Conservation (phyloP, 2,113 vertebrate species). For the Trematomus loennbergii region DNA sequence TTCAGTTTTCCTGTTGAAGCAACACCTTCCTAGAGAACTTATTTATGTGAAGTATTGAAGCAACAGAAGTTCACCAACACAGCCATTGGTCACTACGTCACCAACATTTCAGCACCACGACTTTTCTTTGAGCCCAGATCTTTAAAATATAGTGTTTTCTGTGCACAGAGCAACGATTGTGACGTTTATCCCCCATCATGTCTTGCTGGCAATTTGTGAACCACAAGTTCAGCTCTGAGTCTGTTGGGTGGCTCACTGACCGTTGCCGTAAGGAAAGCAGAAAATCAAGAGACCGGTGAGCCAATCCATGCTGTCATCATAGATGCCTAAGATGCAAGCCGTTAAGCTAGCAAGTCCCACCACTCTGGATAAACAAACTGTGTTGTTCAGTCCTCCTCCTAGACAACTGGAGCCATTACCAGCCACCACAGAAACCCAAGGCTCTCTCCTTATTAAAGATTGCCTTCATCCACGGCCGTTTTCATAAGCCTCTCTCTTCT, state of each 20-base stretch:
- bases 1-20: neutral
- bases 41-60: neutral
- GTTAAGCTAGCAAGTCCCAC: constrained; percentile 25
- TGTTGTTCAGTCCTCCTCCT: constrained; percentile 69
- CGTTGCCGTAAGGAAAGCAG: neutral
- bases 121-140: neutral
- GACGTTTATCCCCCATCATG: neutral
- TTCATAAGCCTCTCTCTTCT: constrained; percentile 68
- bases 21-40: neutral
- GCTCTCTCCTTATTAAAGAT: constrained; percentile 69
- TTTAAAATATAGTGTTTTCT: neutral
- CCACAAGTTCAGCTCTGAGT: constrained; percentile 3
- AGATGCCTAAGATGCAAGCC: constrained; percentile 29
- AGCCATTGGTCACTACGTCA: neutral
- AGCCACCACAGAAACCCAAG: constrained; percentile 76
- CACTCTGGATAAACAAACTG: constrained; percentile 71
- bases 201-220: neutral
- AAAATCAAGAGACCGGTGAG: constrained; percentile 13
- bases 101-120: neutral
- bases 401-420: constrained; percentile 80
- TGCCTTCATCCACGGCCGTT: constrained; percentile 61
- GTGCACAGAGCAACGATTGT: neutral
- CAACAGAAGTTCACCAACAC: neutral
- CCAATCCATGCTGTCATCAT: constrained; percentile 34
- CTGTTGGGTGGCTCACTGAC: neutral